Base-by-base conservation (phyloP, 2,113 vertebrate genomes). In the Isurus oxyrinchus region DNA sequence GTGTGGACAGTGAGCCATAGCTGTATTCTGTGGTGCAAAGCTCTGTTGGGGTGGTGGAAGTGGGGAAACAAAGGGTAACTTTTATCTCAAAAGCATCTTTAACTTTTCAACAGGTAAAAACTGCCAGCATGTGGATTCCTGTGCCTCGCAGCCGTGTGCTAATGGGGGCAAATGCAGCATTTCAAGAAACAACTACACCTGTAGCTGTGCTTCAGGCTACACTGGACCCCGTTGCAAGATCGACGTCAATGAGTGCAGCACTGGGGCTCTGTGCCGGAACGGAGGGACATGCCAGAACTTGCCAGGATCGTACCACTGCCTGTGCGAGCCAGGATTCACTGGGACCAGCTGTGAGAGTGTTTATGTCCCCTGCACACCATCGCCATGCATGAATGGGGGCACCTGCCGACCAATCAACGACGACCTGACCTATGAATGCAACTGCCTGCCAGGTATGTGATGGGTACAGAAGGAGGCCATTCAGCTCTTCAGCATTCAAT, bases 351-450 rank as follows among this genome's bases (percentile, higher is more conserved):
- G 99, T 5, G 98, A 99, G 96, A 99, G 98, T 4, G 91, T 96
- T 0, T 99, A 99, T 0, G 96, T 98, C 96, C 99, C 99, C 0
- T 99, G 99, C 81, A 98, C 98, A 0, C 99, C 99, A 0, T 99
- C 99, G 0, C 99, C 99, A 0, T 99, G 99, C 96, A 97, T 98
- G 76, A 99, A 99, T 0, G 99, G 99, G 96, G 99, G 99, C 95
- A 99, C 99, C 96, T 99, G 99, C 96, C 98, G 98, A 55, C 98
- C 97, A 25, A 99, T 97, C 2, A 97, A 98, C 0, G 49, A 95
- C 55, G 99, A 99, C 96, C 98, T 97, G 96, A 98, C 97, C 97
- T 99, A 99, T 96, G 98, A 98, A 35, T 99, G 99, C 97, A 99
- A 98, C 98, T 99, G 99, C 96, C 98, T 99, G 81, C 98, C 99